These are phyloP conservation scores for Eulithis prunata DNA, from an alignment of 2,888 invertebrate genomes.

Conservation along the genomic window DNA sequence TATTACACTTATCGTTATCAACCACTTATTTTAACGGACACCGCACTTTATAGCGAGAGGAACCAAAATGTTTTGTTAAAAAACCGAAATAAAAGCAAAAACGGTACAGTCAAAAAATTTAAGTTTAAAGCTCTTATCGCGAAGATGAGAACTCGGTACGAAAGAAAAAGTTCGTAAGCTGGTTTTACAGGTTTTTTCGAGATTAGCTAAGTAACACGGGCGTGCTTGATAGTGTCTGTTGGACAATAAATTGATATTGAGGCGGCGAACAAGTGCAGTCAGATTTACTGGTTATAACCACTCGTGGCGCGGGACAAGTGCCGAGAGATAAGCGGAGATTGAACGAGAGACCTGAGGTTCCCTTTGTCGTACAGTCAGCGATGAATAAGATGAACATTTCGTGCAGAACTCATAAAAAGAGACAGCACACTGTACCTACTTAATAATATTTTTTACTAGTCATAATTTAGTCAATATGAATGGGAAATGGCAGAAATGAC, in stretches of 20 bases:
- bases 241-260: slow-evolving; percentile 75
- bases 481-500: too few species aligned
- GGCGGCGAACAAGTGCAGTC: slow-evolving; percentile 58
- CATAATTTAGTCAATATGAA: too few species aligned
- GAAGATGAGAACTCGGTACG: background rate
- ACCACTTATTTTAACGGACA: slow-evolving; percentile 1
- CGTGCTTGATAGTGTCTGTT: slow-evolving; percentile 60
- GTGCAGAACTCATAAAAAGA: too few species aligned
- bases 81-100: background rate
- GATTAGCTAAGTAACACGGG: slow-evolving; percentile 50
- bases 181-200: slow-evolving; percentile 22
- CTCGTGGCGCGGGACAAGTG: slow-evolving; percentile 57
- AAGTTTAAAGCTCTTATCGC: slow-evolving; percentile 1
- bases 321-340: slow-evolving; percentile 45
- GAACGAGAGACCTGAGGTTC: background rate
- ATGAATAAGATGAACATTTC: too few species aligned
- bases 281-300: slow-evolving; percentile 71
- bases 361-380: too few species aligned
- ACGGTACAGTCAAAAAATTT: too few species aligned
- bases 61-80: slow-evolving; percentile 9
- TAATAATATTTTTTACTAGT: too few species aligned
- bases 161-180: background rate
- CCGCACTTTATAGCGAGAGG: slow-evolving; percentile 14
- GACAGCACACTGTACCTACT: too few species aligned
- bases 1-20: slow-evolving; percentile 20